These are phyloP conservation scores for Cassiopea andromeda DNA, from an alignment of 30 jellyfish, hydroid and myxozoan genomes.

Conservation along the genomic window DNA sequence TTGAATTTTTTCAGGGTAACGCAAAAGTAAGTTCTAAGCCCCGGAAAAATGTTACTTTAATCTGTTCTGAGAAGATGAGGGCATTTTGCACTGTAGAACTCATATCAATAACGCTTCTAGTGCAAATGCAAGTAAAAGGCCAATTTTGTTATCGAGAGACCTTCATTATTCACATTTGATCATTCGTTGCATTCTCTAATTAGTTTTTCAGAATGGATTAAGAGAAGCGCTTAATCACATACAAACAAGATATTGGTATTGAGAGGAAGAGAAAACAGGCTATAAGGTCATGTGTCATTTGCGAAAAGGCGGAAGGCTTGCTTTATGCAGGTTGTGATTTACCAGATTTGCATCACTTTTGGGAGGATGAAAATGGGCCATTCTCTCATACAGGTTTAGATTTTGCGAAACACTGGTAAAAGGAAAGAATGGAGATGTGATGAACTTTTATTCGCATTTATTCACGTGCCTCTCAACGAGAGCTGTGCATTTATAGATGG, in stretches of 20 bases:
- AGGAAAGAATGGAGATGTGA: not conserved
- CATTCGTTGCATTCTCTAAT: not conserved
- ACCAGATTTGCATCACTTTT: no score
- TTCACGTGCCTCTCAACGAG: conserved; percentile 59
- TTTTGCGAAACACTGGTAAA: conserved; percentile 28
- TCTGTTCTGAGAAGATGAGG: conserved; percentile 3
- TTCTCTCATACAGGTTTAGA: conserved; percentile 38
- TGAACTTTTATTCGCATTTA: conserved; percentile 27
- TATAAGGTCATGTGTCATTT: conserved; percentile 41
- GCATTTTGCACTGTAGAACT: not conserved
- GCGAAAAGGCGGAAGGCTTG: no score
- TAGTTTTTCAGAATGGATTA: conserved; percentile 19
- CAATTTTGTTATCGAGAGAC: conserved; percentile 18
- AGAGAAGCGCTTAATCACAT: conserved; percentile 9
- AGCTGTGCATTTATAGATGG: conserved; percentile 52
- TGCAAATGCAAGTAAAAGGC: conserved; percentile 13
- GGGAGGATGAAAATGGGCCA: conserved; percentile 73
- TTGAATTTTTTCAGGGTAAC: no score
- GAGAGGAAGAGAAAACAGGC: conserved; percentile 40
- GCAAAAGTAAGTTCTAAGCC: not conserved
- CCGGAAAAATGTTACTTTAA: conserved; percentile 13
- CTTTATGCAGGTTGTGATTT: no score
- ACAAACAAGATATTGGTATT: conserved; percentile 31
- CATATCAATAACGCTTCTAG: not conserved
- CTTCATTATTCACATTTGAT: not conserved